Base-by-base conservation (phyloP, 2,888 invertebrate species). In the Clanis bilineata region DNA sequence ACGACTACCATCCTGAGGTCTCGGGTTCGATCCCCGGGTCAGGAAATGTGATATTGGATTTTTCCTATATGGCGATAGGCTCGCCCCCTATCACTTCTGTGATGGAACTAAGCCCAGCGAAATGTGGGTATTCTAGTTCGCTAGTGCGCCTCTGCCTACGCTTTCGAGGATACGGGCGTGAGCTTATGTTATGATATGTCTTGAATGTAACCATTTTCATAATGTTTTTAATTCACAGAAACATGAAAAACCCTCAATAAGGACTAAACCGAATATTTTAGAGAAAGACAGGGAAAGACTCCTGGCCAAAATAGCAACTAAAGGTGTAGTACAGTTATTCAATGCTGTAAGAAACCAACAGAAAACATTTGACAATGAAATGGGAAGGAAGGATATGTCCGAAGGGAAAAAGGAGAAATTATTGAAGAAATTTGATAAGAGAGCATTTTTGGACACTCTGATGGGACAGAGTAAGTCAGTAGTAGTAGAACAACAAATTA, bases 261-360 rank as follows among this genome's bases (percentile, higher is more conserved):
- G 97, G 72, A 84, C 94, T 0, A 97, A 96, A 88, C 97, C 98
- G 45, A 94, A 95, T 61, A 93, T 95, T 67, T 84, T 95, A 67
- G 96, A 97, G 69, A 95, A 94, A 72, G 96, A 96, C 59, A 93
- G 95, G 67, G 98, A 98, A 84, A 94, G 94, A 70, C 88, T 93
- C 60, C 83, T 98, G 55, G 91, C 95, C 38, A 97, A 96, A 93
- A 96, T 98, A 72, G 98, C 97, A 9, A 98, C 97, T 39, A 96
- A 96, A 82, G 98, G 98, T 75, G 97, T 98, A 0, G 97, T 98
- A 0, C 98, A 98, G 79, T 89, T 98, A 64, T 98, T 98, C 76
- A 98, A 98, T 93, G 96, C 97, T 36, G 98, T 98, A 0, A 94
- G 94, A 73, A 94, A 95, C 70, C 98, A 98, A 82, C 98, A 98